Evolutionary conservation across 2,888 invertebrate genomes (phyloP), one percentile per base, ranked within the genome.

Genomic region (Dolomedes plantarius): DNA sequence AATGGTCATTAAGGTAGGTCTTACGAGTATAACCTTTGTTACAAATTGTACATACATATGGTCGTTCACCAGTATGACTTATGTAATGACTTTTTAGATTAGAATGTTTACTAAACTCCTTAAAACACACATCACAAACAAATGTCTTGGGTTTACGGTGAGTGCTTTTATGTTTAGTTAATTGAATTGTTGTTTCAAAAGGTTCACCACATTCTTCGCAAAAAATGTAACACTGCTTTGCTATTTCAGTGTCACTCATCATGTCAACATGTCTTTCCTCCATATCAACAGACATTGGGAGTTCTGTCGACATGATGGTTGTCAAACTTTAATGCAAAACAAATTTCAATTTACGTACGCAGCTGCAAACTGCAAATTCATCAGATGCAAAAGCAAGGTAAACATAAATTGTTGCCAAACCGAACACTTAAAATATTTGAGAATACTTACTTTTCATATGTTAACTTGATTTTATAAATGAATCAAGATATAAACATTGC

Each of bases 141-240:
- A 65, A 65, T 29, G 65, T 65, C 29, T 65, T 32, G 31, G 56
- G 56, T 11, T 56, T 23, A 56, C 56, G 56, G 23, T 56, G 56
- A 1, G 23, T 5, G 56, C 5, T 56, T 56, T 56, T 56, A 23
- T 56, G 56, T 23, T 56, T 56, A 6, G 3, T 23, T 2, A 56
- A 23, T 11, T 56, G 56, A 5, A 56, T 23, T n/a, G 3, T 23
- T 23, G 56, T 56, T 56, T 56, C 56, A 23, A 56, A 56, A 6
- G 56, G 56, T 56, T 56, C 56, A 1, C 23, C 56, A 11, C 56
- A 56, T 56, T 56, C 56, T 3, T 23, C 56, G 23, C 56, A 56
- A 56, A 56, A 56, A 5, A 23, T 1, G 11, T 23, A 56, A 56
- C 23, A 56, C 1, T 19, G 56, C 56, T 56, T 56, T 6, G 2